Base-by-base conservation (phyloP, 2,888 invertebrate species). In the Nematopogon swammerdamellus region DNA sequence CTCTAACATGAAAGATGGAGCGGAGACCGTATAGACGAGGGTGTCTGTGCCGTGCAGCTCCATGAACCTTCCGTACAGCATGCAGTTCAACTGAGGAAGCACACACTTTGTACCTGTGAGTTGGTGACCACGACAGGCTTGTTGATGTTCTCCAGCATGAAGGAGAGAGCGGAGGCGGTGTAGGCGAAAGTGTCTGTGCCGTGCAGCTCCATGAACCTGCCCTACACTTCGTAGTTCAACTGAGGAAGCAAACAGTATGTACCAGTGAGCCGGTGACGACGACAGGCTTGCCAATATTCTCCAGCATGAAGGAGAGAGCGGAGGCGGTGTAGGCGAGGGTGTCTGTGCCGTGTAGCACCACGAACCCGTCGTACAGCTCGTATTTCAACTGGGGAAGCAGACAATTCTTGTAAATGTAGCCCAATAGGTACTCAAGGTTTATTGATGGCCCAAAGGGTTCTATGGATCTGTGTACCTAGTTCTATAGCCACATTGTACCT, bases 161-260 rank as follows among this genome's bases (percentile, higher is more conserved):
- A 98, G 0, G 97, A 97, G 1, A 98, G 74, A 0, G 95, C 92
- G 0, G 97, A 95, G 0, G 97, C 95, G 0, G 97, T 97, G 67
- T 97, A 98, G 1, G 95, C 89, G 55, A 97, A 84, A 0, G 98
- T 98, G 67, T 98, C 98, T 0, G 95, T 98, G 2, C 98, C 98
- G 64, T 98, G 97, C 0, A 98, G 83, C 1, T 98, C 83, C 1
- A 98, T 93, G 64, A 98, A 98, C 0, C 96, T 97, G 63, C 97
- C 95, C 64, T 88, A 97, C 48, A 85, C 76, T 56, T 89, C 81
- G 62, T 94, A 94, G 45, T 85, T 85, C 72, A 84, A 82, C 92
- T 94, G 65, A 1, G 63, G n/a, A n/a, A n/a, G n/a, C n/a, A n/a
- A n/a, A n/a, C n/a, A n/a, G n/a, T n/a, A n/a, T n/a, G n/a, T n/a